phyloP scores from a whole-genome alignment of 1,140 invertebrate genomes.

The Drosophila lacteicornis region DNA sequence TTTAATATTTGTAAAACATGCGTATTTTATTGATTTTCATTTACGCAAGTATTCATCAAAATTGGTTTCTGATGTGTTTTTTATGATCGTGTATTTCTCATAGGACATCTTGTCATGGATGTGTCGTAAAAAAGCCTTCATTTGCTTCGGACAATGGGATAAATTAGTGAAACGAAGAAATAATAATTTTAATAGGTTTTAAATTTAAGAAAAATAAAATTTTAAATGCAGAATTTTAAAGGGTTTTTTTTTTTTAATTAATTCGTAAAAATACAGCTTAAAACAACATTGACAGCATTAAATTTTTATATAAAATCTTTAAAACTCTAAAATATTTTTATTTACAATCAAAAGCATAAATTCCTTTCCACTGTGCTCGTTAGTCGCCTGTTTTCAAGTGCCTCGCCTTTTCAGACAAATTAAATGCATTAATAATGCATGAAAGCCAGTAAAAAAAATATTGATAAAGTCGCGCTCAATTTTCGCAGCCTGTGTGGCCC shows the following conservation, averaged over 20 bases:
- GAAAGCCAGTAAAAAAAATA: constrained; percentile 57
- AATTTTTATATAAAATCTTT: too few relatives aligned
- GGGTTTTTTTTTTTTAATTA: too few relatives aligned
- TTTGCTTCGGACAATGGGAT: constrained; percentile 13
- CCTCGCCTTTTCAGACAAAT: constrained; percentile 70
- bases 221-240: too few relatives aligned
- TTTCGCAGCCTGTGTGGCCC: constrained; percentile 24
- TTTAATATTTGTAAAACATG: constrained; percentile 35
- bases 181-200: too few relatives aligned
- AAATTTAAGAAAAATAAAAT: too few relatives aligned
- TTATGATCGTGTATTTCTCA: constrained; percentile 65
- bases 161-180: too few relatives aligned
- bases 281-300: too few relatives aligned
- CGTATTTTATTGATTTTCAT: constrained; percentile 78
- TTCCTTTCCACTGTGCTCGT: constrained; percentile 30
- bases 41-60: constrained; percentile 67
- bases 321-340: too few relatives aligned
- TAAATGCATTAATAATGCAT: constrained; percentile 80
- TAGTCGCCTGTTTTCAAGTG: constrained; percentile 31
- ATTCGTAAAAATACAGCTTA: too few relatives aligned
- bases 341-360: too few relatives aligned
- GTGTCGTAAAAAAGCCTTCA: constrained; percentile 40
- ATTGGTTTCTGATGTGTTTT: constrained; percentile 77
- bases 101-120: constrained; percentile 60
- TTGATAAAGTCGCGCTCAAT: constrained; percentile 66